Conservation (phyloP, 2,888 invertebrate genomes). For the Ichneumon xanthorius region DNA sequence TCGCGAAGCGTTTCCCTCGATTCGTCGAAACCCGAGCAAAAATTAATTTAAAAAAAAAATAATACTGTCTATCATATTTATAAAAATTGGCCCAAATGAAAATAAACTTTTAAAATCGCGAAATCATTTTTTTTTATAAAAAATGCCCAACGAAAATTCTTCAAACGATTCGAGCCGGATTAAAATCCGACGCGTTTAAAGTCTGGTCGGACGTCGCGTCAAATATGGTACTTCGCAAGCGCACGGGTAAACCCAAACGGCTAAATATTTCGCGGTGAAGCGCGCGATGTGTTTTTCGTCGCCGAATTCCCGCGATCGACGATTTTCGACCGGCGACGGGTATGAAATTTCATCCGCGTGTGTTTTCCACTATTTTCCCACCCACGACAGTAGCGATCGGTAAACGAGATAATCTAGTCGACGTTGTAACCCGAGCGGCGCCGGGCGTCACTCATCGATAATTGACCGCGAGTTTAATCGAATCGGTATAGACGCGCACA, state of each 20-base stretch:
- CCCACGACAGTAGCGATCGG: constrained; percentile 19
- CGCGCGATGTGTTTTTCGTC: neutral
- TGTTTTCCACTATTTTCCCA: constrained; percentile 27
- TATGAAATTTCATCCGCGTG: constrained; percentile 13
- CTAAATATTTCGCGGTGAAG: constrained; percentile 24
- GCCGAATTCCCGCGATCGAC: neutral
- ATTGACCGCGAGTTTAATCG: constrained; percentile 45
- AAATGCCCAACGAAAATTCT: neutral
- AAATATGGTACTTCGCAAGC: neutral
- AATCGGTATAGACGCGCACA: constrained; percentile 11
- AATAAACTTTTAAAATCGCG: neutral
- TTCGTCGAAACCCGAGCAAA: neutral
- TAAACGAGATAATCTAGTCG: constrained; percentile 37
- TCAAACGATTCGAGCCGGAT: too few species aligned
- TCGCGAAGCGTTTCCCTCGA: constrained; percentile 1
- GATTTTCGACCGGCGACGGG: neutral
- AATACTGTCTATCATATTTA: neutral
- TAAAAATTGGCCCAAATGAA: too few species aligned
- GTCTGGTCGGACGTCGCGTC: neutral
- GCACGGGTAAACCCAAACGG: neutral
- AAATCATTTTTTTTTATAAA: neutral
- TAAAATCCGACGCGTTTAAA: too few species aligned
- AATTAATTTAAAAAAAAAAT: neutral
- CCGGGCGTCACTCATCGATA: constrained; percentile 36
- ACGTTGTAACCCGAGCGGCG: constrained; percentile 21